Percentiles rank a stretch among this genome's conserved stretches.
phyloP scores from a whole-genome alignment of 2,888 invertebrate genomes.

The Erebia epiphron region DNA sequence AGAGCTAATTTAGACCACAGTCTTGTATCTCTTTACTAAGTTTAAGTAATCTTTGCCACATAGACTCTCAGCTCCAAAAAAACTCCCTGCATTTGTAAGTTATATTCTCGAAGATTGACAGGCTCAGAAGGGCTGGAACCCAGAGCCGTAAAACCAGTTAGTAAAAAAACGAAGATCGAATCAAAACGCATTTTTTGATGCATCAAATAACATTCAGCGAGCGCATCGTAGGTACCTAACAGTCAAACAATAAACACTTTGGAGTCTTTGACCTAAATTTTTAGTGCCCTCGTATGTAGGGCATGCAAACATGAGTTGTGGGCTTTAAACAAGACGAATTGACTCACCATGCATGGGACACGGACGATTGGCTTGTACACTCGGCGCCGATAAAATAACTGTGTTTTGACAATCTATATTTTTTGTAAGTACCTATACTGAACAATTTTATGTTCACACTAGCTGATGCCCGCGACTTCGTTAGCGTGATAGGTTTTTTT shows the following conservation, averaged over 20 bases:
- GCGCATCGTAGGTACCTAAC: slow-evolving; percentile 41
- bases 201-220: slow-evolving; percentile 13
- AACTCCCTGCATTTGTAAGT: no score
- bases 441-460: no score
- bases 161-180: neutral
- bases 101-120: no score
- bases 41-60: no score
- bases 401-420: neutral
- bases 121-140: no score
- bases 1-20: no score
- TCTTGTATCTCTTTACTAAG: no score
- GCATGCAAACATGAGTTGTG: slow-evolving; percentile 53
- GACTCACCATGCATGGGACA: slow-evolving; percentile 37
- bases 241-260: slow-evolving; percentile 56
- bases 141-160: no score
- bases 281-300: slow-evolving; percentile 54
- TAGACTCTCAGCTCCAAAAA: no score
- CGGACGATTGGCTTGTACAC: slow-evolving; percentile 21
- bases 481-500: no score
- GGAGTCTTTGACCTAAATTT: slow-evolving; percentile 67
- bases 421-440: neutral
- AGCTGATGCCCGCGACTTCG: no score
- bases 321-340: slow-evolving; percentile 61
- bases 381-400: neutral
- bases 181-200: neutral